Evolutionary conservation across 1,140 invertebrate genomes (phyloP).

Genomic region (Leptopilina clavipes): DNA sequence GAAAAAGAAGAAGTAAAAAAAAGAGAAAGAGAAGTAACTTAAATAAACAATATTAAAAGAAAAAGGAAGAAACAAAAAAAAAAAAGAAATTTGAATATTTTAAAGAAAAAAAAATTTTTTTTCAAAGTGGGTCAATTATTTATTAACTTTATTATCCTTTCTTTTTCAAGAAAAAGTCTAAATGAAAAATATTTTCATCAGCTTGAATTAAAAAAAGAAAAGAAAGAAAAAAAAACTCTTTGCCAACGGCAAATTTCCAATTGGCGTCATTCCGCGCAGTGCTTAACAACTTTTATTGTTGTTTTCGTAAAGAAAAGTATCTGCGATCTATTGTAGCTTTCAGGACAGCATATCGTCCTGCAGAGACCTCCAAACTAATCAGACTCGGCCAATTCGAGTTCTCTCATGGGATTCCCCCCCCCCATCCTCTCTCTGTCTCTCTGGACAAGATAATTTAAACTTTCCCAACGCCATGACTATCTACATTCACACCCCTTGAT

Average conservation of each 20-base stretch:
- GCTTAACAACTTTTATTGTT: constrained; percentile 16
- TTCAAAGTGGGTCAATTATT: too few relatives aligned
- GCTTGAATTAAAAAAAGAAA: too few relatives aligned
- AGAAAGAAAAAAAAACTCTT: not conserved
- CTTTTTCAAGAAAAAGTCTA: too few relatives aligned
- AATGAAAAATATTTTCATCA: too few relatives aligned
- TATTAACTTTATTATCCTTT: too few relatives aligned
- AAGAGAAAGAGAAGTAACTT: too few relatives aligned
- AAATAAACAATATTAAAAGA: too few relatives aligned
- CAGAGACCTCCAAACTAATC: constrained; percentile 69
- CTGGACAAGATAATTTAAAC: constrained; percentile 72
- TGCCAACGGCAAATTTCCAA: not conserved
- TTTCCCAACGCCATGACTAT: constrained; percentile 54
- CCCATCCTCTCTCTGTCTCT: constrained; percentile 45
- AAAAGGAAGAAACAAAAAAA: too few relatives aligned
- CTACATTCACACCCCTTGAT: constrained; percentile 49
- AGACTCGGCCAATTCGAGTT: constrained; percentile 68
- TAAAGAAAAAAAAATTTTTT: too few relatives aligned
- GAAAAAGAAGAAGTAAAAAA: too few relatives aligned
- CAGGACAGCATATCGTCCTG: constrained; percentile 47
- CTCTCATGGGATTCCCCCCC: constrained; percentile 56
- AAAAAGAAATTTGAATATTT: too few relatives aligned
- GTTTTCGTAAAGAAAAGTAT: constrained; percentile 21
- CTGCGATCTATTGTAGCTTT: not conserved
- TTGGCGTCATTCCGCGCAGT: not conserved